Base-by-base conservation (phyloP, 2,797 vertebrate genomes). In the Menidia menidia region DNA sequence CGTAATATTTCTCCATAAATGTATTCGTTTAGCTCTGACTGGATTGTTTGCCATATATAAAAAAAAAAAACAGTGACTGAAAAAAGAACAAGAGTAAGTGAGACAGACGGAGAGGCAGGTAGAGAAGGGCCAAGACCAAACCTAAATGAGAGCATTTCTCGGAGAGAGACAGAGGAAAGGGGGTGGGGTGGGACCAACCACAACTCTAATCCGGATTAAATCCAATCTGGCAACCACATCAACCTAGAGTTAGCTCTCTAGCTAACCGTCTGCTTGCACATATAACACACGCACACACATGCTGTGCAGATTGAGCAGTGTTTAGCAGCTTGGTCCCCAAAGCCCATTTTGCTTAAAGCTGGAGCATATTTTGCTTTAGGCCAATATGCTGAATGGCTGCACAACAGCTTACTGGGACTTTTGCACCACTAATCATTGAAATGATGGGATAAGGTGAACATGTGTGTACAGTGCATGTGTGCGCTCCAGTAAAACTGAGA, bases 221-320 rank as follows among this genome's bases (percentile, higher is more conserved):
- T 97, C 96, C 96, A 98, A 98, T 97, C 97, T 99, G 97, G 97
- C 96, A 96, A 91, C 89, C 89, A 92, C 93, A 94, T 94, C 93
- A 94, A 94, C 93, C 94, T 92, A 88, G 92, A 92, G 93, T 94
- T 94, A 93, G 96, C 94, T 94, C 90, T 89, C 91, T 94, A 95
- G 90, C 96, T 92, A 95, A 95, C 94, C 93, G 93, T 94, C 95
- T 92, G 88, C 79, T 83, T 70, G 12, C 77, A 78, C 86, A 89
- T 88, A 92, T 39, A 82, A 70, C 63, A 84, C 51, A 73, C 64
- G 78, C 68, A 82, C 71, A 70, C 73, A 79, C 62, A 80, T 12
- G 35, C 63, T 43, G 77, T 83, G 71, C 85, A 84, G 86, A 89
- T 86, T 89, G 88, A 86, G 80, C 71, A 73, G 90, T 94, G 92